phyloP scores from a whole-genome alignment of 2,113 vertebrate species.

The Ascaphus truei region DNA sequence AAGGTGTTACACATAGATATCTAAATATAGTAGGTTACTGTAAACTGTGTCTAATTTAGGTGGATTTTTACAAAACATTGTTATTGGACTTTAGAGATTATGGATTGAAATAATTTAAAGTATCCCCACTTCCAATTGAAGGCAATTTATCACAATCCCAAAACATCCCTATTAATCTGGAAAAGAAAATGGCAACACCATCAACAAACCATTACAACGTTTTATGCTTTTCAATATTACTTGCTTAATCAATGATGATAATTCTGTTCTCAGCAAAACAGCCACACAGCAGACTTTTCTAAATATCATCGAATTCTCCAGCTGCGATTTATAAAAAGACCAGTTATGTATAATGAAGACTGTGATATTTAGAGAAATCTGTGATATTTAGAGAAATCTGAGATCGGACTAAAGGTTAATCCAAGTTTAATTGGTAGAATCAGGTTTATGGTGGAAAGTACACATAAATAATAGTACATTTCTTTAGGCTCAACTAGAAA shows the following conservation, averaged over 20 bases:
- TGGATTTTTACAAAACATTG: too few relatives aligned
- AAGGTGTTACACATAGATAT: too few relatives aligned
- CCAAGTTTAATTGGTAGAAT: slow-evolving; percentile 27
- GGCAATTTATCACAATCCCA: too few relatives aligned
- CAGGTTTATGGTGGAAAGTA: background rate
- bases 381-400: slow-evolving; percentile 32
- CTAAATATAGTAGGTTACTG: too few relatives aligned
- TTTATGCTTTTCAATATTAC: slow-evolving; percentile 8
- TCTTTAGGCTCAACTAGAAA: background rate
- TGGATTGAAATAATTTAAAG: too few relatives aligned
- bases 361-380: slow-evolving; percentile 31
- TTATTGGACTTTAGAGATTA: too few relatives aligned
- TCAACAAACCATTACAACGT: background rate
- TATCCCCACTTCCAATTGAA: too few relatives aligned
- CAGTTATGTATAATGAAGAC: slow-evolving; percentile 9
- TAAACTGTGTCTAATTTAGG: too few relatives aligned
- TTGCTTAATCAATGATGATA: slow-evolving; percentile 19
- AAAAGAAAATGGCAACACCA: too few relatives aligned
- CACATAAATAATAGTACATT: slow-evolving; percentile 12
- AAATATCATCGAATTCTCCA: slow-evolving; percentile 28
- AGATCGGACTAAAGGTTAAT: slow-evolving; percentile 18
- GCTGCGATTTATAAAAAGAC: slow-evolving; percentile 15
- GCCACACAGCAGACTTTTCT: slow-evolving; percentile 4
- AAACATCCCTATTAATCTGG: too few relatives aligned
- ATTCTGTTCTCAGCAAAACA: slow-evolving; percentile 22